Conservation (phyloP, 2,113 vertebrate species). For the Dicerorhinus sumatrensis region DNA sequence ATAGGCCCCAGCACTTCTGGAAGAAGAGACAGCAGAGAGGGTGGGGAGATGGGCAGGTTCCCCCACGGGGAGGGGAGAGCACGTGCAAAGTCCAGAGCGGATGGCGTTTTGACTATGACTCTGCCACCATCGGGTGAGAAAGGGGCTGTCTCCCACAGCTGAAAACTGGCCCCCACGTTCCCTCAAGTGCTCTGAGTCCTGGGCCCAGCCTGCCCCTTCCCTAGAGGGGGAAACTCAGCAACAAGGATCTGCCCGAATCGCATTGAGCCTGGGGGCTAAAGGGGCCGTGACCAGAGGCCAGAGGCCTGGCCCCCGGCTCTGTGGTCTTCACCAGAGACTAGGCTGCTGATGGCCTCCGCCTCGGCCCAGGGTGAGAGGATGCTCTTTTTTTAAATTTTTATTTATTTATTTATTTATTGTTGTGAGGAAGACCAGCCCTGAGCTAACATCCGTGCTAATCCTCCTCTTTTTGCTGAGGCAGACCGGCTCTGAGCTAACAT, state of each 20-base stretch:
- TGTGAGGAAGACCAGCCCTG: too few species aligned
- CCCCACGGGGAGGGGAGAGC: neutral
- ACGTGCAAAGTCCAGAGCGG: neutral
- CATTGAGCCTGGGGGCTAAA: fast-evolving
- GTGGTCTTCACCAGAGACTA: neutral
- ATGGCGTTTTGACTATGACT: fast-evolving
- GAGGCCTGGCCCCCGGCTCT: fast-evolving
- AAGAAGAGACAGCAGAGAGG: neutral
- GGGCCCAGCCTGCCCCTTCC: neutral
- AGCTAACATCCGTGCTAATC: too few species aligned
- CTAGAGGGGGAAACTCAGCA: neutral
- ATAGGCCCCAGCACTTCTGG: neutral
- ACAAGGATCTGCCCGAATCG: fast-evolving
- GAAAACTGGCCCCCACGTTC: fast-evolving
- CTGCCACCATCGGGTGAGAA: neutral
- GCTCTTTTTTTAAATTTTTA: neutral
- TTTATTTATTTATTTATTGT: too few species aligned
- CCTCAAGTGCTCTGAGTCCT: neutral
- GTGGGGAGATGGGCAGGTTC: fast-evolving
- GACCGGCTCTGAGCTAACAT: too few species aligned
- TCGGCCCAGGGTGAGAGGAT: neutral
- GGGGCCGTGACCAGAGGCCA: fast-evolving
- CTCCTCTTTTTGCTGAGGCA: too few species aligned
- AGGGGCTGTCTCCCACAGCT: neutral
- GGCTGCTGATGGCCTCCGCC: neutral